A percentile compares a stretch with the other conserved stretches of the same genome.
phyloP scores from a whole-genome alignment of 2,113 vertebrate species.

The Orientallactaga bullata region DNA sequence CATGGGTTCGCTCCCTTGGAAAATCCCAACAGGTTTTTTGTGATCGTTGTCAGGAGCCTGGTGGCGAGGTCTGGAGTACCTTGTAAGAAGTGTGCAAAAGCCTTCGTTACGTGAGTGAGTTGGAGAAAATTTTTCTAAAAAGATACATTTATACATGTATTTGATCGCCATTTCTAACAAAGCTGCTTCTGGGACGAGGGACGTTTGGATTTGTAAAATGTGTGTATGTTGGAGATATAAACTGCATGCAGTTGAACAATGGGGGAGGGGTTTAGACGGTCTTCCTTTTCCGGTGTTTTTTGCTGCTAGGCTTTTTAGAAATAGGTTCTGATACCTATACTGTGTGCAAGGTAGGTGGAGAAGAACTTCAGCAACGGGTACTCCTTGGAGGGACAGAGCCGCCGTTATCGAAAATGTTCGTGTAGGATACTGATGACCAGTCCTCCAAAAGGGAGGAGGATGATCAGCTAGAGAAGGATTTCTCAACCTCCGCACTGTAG shows the following conservation, averaged over 20 bases:
- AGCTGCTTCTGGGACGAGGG: conserved; percentile 62
- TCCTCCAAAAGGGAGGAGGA: conserved; percentile 8
- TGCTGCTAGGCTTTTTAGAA: conserved; percentile 28
- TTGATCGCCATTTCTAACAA: conserved; percentile 67
- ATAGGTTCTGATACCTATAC: neutral
- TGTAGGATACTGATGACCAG: neutral
- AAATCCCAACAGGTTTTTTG: conserved; percentile 69
- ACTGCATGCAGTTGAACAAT: conserved; percentile 71
- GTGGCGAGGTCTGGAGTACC: neutral
- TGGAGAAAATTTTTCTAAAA: too few species aligned
- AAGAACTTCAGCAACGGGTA: conserved; percentile 28
- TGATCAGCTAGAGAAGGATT: neutral
- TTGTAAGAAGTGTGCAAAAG: conserved; percentile 52
- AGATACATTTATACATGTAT: neutral
- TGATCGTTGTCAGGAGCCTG: conserved; percentile 62
- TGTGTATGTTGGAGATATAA: conserved; percentile 54
- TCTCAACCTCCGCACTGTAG: neutral
- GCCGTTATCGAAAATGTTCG: neutral
- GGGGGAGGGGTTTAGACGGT: conserved; percentile 29
- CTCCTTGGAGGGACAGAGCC: neutral
- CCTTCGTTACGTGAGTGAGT: neutral
- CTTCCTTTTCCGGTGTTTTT: conserved; percentile 58
- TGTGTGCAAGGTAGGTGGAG: neutral
- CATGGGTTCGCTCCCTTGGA: conserved; percentile 29
- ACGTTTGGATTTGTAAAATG: conserved; percentile 56